Evolutionary conservation across 2,113 vertebrate species (phyloP).

Genomic region (Tiliqua scincoides): DNA sequence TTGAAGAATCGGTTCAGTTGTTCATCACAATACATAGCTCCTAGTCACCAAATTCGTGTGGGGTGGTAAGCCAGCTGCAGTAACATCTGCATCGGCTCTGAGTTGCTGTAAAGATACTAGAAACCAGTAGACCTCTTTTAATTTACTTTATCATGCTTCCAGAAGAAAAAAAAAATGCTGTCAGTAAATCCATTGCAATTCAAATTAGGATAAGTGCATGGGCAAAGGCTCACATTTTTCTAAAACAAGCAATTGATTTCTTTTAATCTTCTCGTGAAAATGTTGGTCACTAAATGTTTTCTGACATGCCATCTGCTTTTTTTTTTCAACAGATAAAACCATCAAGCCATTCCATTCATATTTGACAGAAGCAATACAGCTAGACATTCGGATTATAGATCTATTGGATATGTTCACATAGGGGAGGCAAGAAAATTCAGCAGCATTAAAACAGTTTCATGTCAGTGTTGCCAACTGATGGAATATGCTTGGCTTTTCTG

Average conservation of each 20-base stretch:
- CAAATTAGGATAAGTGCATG: slow-evolving; percentile 46
- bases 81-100: not conserved
- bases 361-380: slow-evolving; percentile 44
- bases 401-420: slow-evolving; percentile 33
- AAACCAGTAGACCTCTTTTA: slow-evolving; percentile 24
- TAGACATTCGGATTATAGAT: slow-evolving; percentile 46
- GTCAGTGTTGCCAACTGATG: slow-evolving; percentile 16
- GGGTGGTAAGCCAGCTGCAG: not conserved
- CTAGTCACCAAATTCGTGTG: not conserved
- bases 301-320: slow-evolving; percentile 27
- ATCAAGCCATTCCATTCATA: slow-evolving; percentile 44
- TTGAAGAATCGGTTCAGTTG: not conserved
- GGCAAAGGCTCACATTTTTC: slow-evolving; percentile 53
- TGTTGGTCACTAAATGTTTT: slow-evolving; percentile 42
- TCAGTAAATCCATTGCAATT: slow-evolving; percentile 49
- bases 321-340: slow-evolving; percentile 51
- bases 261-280: slow-evolving; percentile 57
- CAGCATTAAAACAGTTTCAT: not conserved
- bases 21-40: not conserved
- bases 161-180: slow-evolving; percentile 30
- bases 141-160: slow-evolving; percentile 11
- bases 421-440: slow-evolving; percentile 38
- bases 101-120: not conserved
- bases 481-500: slow-evolving; percentile 17
- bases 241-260: slow-evolving; percentile 58